These are phyloP conservation scores for Lophius americanus DNA, from an alignment of 2,797 vertebrate species.

Conservation along the genomic window DNA sequence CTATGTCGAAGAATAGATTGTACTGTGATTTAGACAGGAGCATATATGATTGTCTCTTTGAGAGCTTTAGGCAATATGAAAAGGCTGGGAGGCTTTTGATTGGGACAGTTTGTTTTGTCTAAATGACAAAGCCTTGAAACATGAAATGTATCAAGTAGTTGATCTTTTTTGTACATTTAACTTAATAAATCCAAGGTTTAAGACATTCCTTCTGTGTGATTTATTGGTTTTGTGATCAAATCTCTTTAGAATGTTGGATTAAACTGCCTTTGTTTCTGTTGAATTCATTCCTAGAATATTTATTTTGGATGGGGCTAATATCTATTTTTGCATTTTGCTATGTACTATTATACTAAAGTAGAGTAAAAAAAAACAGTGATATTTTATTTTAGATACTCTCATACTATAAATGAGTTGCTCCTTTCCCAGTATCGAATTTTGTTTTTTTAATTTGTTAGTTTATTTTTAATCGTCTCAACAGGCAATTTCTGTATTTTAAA, in stretches of 20 bases:
- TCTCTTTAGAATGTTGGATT: background rate
- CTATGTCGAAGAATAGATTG: constrained; percentile 71
- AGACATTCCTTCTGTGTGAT: constrained; percentile 41
- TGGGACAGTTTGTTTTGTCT: constrained; percentile 76
- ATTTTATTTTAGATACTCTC: background rate
- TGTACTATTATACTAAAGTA: background rate
- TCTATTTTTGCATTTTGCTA: background rate
- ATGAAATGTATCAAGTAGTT: constrained; percentile 77
- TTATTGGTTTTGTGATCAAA: constrained; percentile 4
- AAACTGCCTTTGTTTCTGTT: background rate
- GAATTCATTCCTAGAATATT: background rate
- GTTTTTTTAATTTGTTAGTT: no score
- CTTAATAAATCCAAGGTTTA: constrained; percentile 83
- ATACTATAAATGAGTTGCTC: no score
- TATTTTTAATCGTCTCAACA: no score
- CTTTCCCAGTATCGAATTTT: no score
- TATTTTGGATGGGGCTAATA: no score
- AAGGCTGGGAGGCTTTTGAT: constrained; percentile 77
- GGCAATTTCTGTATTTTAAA: no score
- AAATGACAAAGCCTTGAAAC: constrained; percentile 81
- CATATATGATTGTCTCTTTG: constrained; percentile 59
- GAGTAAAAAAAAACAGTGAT: background rate
- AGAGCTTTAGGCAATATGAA: constrained; percentile 59
- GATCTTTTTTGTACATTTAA: constrained; percentile 86
- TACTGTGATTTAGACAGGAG: constrained; percentile 70